Conservation (phyloP, 2,113 vertebrate species). For the Gymnogyps californianus region DNA sequence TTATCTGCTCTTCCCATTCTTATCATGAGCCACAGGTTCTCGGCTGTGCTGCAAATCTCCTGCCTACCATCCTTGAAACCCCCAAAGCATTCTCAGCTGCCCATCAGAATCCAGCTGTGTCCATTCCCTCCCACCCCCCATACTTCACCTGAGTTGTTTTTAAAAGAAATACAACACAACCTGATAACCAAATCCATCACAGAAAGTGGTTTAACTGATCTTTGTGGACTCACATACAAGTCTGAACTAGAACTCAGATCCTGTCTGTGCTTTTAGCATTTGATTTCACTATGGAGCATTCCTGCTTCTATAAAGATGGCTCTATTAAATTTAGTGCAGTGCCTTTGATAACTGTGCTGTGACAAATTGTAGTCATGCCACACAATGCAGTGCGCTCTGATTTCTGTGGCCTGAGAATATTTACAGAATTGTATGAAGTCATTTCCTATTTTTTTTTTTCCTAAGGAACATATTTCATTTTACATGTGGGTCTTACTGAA, state of each 20-base stretch:
- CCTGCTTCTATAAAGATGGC: neutral
- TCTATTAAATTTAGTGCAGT: neutral
- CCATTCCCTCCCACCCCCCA: neutral
- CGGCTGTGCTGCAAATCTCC: neutral
- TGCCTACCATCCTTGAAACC: neutral
- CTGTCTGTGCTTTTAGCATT: neutral
- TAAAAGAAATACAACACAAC: neutral
- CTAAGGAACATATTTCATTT: neutral
- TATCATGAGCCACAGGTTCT: neutral
- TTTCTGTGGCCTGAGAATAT: neutral
- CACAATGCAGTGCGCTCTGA: neutral
- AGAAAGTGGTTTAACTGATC: neutral
- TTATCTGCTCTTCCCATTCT: neutral
- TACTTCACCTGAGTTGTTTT: neutral
- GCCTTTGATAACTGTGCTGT: neutral
- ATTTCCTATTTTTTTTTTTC: neutral
- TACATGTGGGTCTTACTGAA: neutral
- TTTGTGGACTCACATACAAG: accelerated
- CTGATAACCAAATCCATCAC: neutral
- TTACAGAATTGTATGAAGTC: neutral
- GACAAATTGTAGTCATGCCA: neutral
- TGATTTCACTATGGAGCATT: neutral
- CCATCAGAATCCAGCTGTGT: neutral
- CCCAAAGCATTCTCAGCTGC: neutral
- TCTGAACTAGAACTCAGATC: neutral